Percentiles rank a stretch among this genome's conserved stretches.
Conservation (phyloP, 2,797 vertebrate genomes). For the Myotis daubentonii region DNA sequence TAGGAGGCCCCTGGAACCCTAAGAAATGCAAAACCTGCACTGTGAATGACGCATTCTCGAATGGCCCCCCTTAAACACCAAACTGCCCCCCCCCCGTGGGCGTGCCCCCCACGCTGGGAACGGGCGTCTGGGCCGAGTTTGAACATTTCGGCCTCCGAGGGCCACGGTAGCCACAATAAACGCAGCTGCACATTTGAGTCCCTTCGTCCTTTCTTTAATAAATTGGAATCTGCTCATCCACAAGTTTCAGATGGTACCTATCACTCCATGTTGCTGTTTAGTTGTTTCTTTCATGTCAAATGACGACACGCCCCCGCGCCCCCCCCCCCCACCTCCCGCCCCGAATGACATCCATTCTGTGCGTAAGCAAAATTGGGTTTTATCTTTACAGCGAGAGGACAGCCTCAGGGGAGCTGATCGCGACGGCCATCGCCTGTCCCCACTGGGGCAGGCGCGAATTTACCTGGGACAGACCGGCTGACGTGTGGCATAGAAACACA, state of each 20-base stretch:
- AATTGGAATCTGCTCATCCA: conserved; percentile 86
- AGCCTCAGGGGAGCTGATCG: conserved; percentile 71
- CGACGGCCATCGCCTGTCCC: conserved; percentile 61
- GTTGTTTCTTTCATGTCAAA: conserved; percentile 82
- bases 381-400: conserved; percentile 85
- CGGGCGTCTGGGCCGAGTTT: conserved; percentile 48
- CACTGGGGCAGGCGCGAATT: conserved; percentile 71
- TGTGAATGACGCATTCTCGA: too few species aligned
- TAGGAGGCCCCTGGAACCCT: too few species aligned
- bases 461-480: conserved; percentile 77
- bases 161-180: conserved; percentile 50
- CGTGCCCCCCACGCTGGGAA: too few species aligned
- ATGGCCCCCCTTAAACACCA: too few species aligned
- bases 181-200: conserved; percentile 67
- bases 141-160: conserved; percentile 36
- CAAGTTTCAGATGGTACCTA: conserved; percentile 85
- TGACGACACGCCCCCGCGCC: conserved; percentile 64
- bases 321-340: too few species aligned
- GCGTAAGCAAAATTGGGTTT: conserved; percentile 84
- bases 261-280: conserved; percentile 82
- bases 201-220: conserved; percentile 85
- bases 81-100: too few species aligned
- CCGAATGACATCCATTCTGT: conserved; percentile 55
- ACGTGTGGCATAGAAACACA: conserved; percentile 60
- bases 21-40: too few species aligned